These are phyloP conservation scores for Rhynchomys soricoides DNA, from an alignment of 2,113 vertebrate genomes.

Conservation along the genomic window DNA sequence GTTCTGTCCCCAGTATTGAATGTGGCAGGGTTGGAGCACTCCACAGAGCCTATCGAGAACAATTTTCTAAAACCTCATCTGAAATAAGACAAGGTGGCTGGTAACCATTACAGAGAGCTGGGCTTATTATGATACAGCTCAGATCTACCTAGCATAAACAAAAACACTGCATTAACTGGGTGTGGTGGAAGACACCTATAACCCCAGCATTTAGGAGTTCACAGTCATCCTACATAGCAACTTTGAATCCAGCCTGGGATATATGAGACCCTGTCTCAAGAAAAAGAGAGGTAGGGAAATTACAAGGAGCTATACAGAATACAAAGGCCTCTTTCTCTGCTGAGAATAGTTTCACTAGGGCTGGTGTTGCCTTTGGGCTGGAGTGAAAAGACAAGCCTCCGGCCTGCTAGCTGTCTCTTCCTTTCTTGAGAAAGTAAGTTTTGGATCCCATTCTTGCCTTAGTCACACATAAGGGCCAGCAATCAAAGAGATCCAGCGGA, in stretches of 20 bases:
- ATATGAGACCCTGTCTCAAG: neutral
- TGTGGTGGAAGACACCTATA: neutral
- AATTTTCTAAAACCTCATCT: constrained; percentile 10
- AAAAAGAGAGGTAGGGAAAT: neutral
- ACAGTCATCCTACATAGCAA: neutral
- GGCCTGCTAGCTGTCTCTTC: neutral
- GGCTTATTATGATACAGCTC: neutral
- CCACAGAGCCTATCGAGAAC: neutral
- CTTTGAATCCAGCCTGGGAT: neutral
- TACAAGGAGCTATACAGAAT: neutral
- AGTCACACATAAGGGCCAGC: neutral
- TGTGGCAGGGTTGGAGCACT: neutral
- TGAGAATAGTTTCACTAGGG: neutral
- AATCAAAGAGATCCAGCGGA: neutral
- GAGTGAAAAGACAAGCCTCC: neutral
- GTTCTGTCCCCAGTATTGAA: neutral
- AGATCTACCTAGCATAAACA: neutral
- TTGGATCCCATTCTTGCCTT: neutral
- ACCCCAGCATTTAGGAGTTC: neutral
- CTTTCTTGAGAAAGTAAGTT: neutral
- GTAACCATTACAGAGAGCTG: neutral
- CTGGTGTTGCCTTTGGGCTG: neutral
- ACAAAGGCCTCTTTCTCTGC: neutral
- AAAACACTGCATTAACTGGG: neutral
- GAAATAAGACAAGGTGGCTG: constrained; percentile 15